Conservation (phyloP, 2,888 invertebrate genomes). For the Cyaniris semiargus region DNA sequence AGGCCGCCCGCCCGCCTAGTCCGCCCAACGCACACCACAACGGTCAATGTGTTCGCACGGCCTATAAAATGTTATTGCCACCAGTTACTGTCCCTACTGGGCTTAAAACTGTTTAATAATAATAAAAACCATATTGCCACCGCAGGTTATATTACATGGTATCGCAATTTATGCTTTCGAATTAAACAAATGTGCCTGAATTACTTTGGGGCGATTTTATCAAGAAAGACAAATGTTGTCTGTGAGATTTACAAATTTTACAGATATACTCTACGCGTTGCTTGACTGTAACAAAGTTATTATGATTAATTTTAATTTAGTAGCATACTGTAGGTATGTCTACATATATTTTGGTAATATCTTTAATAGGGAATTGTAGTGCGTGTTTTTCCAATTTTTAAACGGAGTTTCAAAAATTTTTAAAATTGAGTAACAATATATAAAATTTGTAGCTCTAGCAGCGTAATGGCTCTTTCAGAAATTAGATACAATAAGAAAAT, state of each 20-base stretch:
- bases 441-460: not conserved
- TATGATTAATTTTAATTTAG: not conserved
- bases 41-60: slow-evolving; percentile 57
- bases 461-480: too few species aligned
- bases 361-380: too few species aligned
- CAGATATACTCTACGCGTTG: not conserved
- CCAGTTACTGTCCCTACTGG: slow-evolving; percentile 60
- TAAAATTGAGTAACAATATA: not conserved
- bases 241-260: not conserved
- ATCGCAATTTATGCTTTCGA: not conserved
- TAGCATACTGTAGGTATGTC: not conserved
- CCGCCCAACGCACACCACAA: slow-evolving; percentile 55
- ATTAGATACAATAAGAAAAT: not conserved
- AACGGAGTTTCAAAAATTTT: too few species aligned
- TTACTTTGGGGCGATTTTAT: slow-evolving; percentile 10
- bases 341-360: too few species aligned
- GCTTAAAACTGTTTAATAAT: slow-evolving; percentile 40
- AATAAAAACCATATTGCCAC: slow-evolving; percentile 24
- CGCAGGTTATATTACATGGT: not conserved
- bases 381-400: too few species aligned
- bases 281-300: not conserved
- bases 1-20: slow-evolving; percentile 54
- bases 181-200: slow-evolving; percentile 2
- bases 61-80: slow-evolving; percentile 71
- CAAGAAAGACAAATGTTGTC: not conserved